Conservation (phyloP, 2,797 vertebrate species). For the Pangasius sanitwongsei region DNA sequence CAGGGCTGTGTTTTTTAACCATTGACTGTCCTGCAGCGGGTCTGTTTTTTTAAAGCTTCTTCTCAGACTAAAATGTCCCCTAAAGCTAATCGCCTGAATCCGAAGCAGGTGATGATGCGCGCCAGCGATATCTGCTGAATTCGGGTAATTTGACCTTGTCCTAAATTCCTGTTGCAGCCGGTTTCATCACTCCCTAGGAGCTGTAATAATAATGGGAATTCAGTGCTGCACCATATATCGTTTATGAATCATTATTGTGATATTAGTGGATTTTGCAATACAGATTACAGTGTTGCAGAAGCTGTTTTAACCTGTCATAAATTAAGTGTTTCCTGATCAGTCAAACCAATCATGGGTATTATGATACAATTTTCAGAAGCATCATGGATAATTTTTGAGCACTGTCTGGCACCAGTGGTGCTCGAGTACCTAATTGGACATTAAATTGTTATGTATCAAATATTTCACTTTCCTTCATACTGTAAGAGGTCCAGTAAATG, state of each 20-base stretch:
- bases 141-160: conserved; percentile 21
- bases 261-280: neutral
- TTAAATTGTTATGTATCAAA: neutral
- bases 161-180: conserved; percentile 17
- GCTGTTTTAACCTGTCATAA: neutral
- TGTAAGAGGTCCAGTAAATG: neutral
- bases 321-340: neutral
- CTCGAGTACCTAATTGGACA: neutral
- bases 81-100: neutral
- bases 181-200: conserved; percentile 26
- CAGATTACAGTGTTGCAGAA: neutral
- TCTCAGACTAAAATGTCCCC: neutral
- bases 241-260: conserved; percentile 1
- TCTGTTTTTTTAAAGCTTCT: neutral
- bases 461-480: neutral
- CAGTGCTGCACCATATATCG: neutral
- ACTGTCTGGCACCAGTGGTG: neutral
- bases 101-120: neutral
- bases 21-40: neutral
- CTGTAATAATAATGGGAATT: conserved; percentile 61
- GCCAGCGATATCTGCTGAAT: neutral
- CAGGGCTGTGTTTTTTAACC: neutral
- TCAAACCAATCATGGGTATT: neutral
- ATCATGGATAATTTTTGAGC: neutral
- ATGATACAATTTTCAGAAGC: neutral